Evolutionary conservation across 1,140 invertebrate genomes (phyloP).

Genomic region (Zaprionus kolodkinae): DNA sequence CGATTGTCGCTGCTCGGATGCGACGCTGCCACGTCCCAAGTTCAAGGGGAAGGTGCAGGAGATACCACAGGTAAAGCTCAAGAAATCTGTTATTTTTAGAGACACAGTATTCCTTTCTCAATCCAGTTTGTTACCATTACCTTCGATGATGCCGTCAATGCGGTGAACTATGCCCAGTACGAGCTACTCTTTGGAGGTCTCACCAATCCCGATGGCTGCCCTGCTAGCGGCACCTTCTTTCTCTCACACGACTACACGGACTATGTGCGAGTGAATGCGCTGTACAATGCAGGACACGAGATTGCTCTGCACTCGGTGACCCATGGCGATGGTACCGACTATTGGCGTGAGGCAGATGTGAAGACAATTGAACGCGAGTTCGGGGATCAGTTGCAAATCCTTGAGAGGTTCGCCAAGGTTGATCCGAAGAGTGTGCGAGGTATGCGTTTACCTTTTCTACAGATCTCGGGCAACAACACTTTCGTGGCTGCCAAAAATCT

Average conservation of each 20-base stretch:
- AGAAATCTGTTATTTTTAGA: background rate
- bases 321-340: constrained; percentile 84
- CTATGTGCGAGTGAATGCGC: constrained; percentile 87
- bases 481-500: constrained; percentile 85
- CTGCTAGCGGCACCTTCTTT: constrained; percentile 87
- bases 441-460: constrained; percentile 88
- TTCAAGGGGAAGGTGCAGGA: constrained; percentile 72
- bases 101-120: no score
- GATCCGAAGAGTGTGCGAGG: constrained; percentile 85
- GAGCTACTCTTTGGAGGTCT: constrained; percentile 86
- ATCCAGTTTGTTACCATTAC: constrained; percentile 86
- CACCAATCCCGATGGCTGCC: constrained; percentile 88
- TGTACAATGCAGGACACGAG: constrained; percentile 88
- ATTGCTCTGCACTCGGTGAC: constrained; percentile 88
- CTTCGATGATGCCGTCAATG: constrained; percentile 89
- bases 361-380: constrained; percentile 86
- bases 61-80: constrained; percentile 79
- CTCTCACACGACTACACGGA: constrained; percentile 89
- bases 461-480: constrained; percentile 87
- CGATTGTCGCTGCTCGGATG: constrained; percentile 85
- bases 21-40: constrained; percentile 67
- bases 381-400: constrained; percentile 85
- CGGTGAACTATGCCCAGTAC: constrained; percentile 88
- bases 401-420: constrained; percentile 86
- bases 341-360: constrained; percentile 85